Evolutionary conservation across 1,140 invertebrate genomes (phyloP).

Genomic region (Oedothorax gibbosus): DNA sequence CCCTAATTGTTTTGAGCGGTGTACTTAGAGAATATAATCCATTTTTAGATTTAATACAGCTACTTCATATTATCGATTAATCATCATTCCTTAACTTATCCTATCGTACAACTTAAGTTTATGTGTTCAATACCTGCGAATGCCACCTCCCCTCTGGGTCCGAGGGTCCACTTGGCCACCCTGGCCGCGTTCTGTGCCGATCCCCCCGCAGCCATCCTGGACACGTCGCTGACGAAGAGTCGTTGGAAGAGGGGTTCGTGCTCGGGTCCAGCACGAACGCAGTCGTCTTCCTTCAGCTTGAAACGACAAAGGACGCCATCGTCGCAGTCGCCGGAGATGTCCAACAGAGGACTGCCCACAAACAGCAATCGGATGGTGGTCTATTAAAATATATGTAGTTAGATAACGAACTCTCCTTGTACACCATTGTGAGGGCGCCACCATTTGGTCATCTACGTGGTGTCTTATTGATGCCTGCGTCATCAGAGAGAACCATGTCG

Average conservation of each 20-base stretch:
- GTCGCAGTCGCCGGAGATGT: slow-evolving; percentile 22
- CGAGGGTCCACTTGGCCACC: slow-evolving; percentile 16
- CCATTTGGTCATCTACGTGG: too few relatives aligned
- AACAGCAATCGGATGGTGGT: background rate
- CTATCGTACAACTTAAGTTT: background rate
- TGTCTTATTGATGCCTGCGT: too few relatives aligned
- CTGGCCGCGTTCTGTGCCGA: slow-evolving; percentile 42
- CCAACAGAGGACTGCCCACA: slow-evolving; percentile 34
- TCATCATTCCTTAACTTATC: background rate
- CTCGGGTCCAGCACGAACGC: background rate
- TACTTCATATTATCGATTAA: background rate
- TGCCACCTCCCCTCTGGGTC: background rate
- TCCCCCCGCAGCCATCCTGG: slow-evolving; percentile 16
- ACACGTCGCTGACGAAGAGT: background rate
- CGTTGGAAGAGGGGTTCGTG: background rate
- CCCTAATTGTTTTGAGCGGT: too few relatives aligned
- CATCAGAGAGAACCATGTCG: too few relatives aligned
- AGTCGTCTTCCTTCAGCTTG: slow-evolving; percentile 20
- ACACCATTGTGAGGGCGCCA: too few relatives aligned
- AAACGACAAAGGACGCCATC: background rate
- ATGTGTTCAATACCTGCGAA: slow-evolving; percentile 6
- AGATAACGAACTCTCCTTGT: background rate
- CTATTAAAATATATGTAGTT: background rate
- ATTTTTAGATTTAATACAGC: too few relatives aligned
- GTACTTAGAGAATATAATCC: too few relatives aligned